These are phyloP conservation scores for Botia almorhae DNA, from an alignment of 2,797 vertebrate genomes.

Conservation along the genomic window DNA sequence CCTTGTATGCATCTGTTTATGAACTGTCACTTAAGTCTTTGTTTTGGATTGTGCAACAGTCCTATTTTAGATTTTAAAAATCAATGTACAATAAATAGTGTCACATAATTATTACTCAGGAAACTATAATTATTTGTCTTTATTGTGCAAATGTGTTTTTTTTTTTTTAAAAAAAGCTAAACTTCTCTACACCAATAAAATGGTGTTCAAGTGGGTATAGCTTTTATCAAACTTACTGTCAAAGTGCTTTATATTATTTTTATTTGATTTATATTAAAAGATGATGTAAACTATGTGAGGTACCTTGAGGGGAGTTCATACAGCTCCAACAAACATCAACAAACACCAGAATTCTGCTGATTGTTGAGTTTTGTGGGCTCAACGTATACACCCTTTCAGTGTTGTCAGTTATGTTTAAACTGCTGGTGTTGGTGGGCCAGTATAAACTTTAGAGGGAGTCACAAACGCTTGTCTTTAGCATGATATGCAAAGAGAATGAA, in stretches of 20 bases:
- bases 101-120: conserved; percentile 32
- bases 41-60: conserved; percentile 12
- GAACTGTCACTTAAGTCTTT: not conserved
- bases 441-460: not conserved
- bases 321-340: not conserved
- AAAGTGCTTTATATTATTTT: conserved; percentile 31
- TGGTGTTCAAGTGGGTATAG: not conserved
- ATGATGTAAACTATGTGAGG: not conserved
- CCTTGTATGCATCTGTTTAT: not conserved
- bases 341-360: too few relatives aligned
- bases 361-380: too few relatives aligned
- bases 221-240: conserved; percentile 1
- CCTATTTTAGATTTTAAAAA: not conserved
- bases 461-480: too few relatives aligned
- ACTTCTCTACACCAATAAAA: not conserved
- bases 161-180: not conserved
- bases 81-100: not conserved
- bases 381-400: too few relatives aligned
- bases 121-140: not conserved
- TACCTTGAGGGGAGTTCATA: not conserved
- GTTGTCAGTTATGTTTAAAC: not conserved
- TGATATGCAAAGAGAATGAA: not conserved
- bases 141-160: not conserved
- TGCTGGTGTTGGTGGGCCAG: not conserved
- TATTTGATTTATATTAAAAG: conserved; percentile 24